Base-by-base conservation (phyloP, 2,113 vertebrate genomes). In the Pelvicachromis taeniatus region DNA sequence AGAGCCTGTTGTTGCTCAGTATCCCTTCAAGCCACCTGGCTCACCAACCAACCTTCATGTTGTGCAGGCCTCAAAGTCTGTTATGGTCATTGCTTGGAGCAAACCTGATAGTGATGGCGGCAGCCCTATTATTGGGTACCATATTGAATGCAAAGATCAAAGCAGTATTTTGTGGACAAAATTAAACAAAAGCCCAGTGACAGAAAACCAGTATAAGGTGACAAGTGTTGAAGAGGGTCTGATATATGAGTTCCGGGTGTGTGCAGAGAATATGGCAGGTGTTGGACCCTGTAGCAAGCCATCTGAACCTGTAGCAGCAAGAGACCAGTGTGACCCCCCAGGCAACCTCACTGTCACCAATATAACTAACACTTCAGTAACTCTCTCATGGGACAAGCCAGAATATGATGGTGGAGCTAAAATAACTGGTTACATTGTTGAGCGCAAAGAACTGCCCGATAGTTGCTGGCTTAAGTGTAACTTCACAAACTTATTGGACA, bases 81-180 rank as follows among this genome's bases (percentile, higher is more conserved):
- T 95, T 86, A 98, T 99, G 97, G 75, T 97, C 84, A 96, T 99
- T 89, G 96, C 87, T 87, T 99, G 99, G 99, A 96, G 96, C 88
- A 94, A 96, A 81, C 98, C 97, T 90, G 96, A 97, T 77, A 97
- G 95, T 93, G 98, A 99, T 85, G 98, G 99, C 84, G 98, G 99
- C 83, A 99, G 97, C 79, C 95, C 91, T 88, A 91, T 99, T 19
- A 92, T 97, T 88, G 98, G 99, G 56, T 99, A 99, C 91, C 97
- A 99, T 85, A 93, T 99, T 88, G 99, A 99, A 86, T 94, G 95
- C 93, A 99, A 99, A 96, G 98, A 99, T 95, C 97, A 97, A 94
- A 99, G 97, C 94, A 99, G 98, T 91, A 99, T 99, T 93, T 96
- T 99, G 85, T 99, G 99, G 99, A 97, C 97, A 88, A 99, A 99